Percentiles rank a stretch among this genome's conserved stretches.
Evolutionary conservation across 2,113 vertebrate genomes (phyloP).

Genomic region (Mola mola): DNA sequence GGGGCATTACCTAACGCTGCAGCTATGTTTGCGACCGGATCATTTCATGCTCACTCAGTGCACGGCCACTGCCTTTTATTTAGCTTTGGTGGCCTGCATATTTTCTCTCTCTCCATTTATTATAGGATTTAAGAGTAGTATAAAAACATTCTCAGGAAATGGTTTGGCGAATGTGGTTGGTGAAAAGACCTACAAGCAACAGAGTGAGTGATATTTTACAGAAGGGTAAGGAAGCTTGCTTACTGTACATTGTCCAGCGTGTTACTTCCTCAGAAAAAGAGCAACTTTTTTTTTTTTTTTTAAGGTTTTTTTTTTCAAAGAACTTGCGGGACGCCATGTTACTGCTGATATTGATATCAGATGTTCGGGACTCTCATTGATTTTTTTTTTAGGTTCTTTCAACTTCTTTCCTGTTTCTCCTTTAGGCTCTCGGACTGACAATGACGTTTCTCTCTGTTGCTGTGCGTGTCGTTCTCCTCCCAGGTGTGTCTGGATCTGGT

Average conservation of each 20-base stretch:
- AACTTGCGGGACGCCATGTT: too few species aligned
- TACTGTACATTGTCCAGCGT: background rate
- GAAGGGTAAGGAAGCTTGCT: background rate
- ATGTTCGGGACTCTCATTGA: too few species aligned
- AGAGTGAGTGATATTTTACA: slow-evolving; percentile 4
- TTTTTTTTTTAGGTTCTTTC: slow-evolving; percentile 7
- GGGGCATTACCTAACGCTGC: slow-evolving; percentile 58
- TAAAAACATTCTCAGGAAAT: slow-evolving; percentile 61
- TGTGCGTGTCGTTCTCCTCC: slow-evolving; percentile 28
- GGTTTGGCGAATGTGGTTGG: slow-evolving; percentile 49
- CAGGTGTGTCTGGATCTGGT: slow-evolving; percentile 92
- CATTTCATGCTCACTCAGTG: slow-evolving; percentile 63
- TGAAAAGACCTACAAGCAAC: slow-evolving; percentile 32
- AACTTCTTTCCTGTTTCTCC: background rate
- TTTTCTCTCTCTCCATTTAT: slow-evolving; percentile 52
- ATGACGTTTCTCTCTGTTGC: background rate
- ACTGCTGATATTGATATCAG: too few species aligned
- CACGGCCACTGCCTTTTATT: slow-evolving; percentile 52
- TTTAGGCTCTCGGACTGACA: background rate
- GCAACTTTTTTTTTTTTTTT: too few species aligned
- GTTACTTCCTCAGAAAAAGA: too few species aligned
- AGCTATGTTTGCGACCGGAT: slow-evolving; percentile 67
- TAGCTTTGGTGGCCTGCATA: slow-evolving; percentile 38
- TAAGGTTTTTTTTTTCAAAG: slow-evolving; percentile 6
- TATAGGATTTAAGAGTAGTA: slow-evolving; percentile 42